A percentile compares a stretch with the other conserved stretches of the same genome.
Evolutionary conservation across 2,888 invertebrate species (phyloP).

Genomic region (Habroteleia sp.): DNA sequence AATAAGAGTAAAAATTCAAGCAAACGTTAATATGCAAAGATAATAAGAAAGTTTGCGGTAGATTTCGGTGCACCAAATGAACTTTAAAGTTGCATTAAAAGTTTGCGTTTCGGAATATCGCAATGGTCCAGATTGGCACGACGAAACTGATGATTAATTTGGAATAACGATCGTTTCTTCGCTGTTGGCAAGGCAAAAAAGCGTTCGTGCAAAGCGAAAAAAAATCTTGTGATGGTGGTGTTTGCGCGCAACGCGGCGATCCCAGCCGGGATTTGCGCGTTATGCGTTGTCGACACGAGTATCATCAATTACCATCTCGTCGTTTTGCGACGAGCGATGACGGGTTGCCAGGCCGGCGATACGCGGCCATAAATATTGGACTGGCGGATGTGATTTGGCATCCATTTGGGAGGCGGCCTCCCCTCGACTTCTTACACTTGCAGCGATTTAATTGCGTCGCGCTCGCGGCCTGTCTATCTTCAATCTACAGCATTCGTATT

Average conservation of each 20-base stretch:
- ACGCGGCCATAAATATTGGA: conserved; percentile 40
- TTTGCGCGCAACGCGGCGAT: conserved; percentile 8
- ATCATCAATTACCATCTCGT: conserved; percentile 60
- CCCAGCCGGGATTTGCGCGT: conserved; percentile 12
- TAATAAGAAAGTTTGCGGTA: no score
- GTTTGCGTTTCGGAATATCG: no score
- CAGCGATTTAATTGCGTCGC: conserved; percentile 22
- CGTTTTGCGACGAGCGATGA: conserved; percentile 55
- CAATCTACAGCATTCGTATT: conserved; percentile 1
- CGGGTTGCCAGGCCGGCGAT: conserved; percentile 25
- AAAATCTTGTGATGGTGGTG: neutral
- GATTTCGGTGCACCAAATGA: no score
- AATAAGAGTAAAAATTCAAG: no score
- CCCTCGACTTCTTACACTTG: conserved; percentile 27
- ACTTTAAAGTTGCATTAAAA: no score
- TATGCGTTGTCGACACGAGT: conserved; percentile 43
- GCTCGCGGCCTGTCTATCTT: conserved; percentile 18
- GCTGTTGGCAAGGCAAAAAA: conserved; percentile 25
- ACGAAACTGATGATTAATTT: neutral
- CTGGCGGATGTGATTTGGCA: conserved; percentile 41
- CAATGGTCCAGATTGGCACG: no score
- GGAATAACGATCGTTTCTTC: conserved; percentile 6
- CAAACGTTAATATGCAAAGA: no score
- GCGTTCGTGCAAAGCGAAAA: conserved; percentile 1
- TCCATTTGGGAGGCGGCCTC: conserved; percentile 37